These are phyloP conservation scores for Oreohelix idahoensis DNA, from an alignment of 1,140 invertebrate species.

Conservation along the genomic window DNA sequence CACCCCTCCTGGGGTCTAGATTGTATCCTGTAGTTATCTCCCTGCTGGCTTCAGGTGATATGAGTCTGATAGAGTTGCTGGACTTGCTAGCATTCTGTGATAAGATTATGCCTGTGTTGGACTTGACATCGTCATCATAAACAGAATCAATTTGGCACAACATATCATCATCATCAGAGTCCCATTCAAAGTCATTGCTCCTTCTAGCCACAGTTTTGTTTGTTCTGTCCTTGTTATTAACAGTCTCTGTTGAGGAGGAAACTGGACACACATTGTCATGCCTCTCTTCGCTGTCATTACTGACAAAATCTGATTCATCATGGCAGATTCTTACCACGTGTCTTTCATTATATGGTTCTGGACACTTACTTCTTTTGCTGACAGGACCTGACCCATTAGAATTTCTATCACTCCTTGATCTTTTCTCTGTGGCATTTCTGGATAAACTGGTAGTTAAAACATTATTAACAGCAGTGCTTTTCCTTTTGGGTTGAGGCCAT, in stretches of 20 bases:
- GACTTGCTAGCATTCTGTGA: not conserved
- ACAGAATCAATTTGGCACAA: conserved; percentile 22
- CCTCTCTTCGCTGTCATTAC: too few species aligned
- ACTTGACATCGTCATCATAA: not conserved
- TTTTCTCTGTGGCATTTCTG: not conserved
- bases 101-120: not conserved
- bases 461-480: not conserved
- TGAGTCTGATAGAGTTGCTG: not conserved
- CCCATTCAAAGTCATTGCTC: not conserved
- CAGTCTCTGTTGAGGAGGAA: not conserved
- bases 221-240: not conserved
- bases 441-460: conserved; percentile 16
- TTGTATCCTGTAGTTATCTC: not conserved
- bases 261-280: conserved; percentile 1
- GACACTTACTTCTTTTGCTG: not conserved
- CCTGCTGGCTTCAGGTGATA: not conserved
- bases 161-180: conserved; percentile 30
- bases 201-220: not conserved
- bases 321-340: too few species aligned
- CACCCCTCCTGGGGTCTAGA: too few species aligned
- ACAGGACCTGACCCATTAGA: not conserved
- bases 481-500: not conserved
- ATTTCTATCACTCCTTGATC: not conserved
- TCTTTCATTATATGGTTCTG: not conserved
- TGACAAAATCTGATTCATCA: not conserved